These are phyloP conservation scores for Ginglymostoma cirratum DNA, from an alignment of 2,113 vertebrate genomes.

Conservation along the genomic window DNA sequence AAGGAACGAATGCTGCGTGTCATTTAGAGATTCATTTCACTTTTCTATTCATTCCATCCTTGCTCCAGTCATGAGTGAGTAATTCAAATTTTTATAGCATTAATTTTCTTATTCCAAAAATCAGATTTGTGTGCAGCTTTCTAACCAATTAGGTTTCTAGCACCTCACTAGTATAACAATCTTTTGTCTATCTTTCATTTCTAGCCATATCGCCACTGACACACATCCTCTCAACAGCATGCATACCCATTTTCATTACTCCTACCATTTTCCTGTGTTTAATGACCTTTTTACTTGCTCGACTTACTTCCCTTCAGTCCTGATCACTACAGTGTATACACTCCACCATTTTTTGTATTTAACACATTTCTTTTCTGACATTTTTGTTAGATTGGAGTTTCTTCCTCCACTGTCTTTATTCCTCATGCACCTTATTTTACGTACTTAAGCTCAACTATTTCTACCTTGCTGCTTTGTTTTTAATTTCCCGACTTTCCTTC, in stretches of 20 bases:
- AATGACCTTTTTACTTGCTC: background rate
- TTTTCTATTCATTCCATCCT: background rate
- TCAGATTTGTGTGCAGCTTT: background rate
- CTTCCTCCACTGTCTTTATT: background rate
- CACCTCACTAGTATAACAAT: background rate
- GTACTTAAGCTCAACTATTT: background rate
- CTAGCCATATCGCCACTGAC: background rate
- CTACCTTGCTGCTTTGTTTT: background rate
- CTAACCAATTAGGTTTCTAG: background rate
- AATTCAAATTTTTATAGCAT: background rate
- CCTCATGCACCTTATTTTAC: background rate
- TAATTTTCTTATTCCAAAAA: background rate
- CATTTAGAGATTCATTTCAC: background rate
- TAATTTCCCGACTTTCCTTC: background rate
- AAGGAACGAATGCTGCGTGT: background rate
- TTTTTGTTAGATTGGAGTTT: background rate
- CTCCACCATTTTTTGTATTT: too few relatives aligned
- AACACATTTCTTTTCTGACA: too few relatives aligned
- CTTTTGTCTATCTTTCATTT: background rate
- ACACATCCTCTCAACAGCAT: background rate
- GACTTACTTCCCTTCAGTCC: too few relatives aligned
- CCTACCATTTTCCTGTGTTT: background rate
- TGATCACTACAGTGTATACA: too few relatives aligned
- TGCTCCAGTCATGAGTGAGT: background rate
- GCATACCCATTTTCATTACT: background rate